Evolutionary conservation across 1,140 invertebrate species (phyloP).

Genomic region (Macrocentrus cingulum): DNA sequence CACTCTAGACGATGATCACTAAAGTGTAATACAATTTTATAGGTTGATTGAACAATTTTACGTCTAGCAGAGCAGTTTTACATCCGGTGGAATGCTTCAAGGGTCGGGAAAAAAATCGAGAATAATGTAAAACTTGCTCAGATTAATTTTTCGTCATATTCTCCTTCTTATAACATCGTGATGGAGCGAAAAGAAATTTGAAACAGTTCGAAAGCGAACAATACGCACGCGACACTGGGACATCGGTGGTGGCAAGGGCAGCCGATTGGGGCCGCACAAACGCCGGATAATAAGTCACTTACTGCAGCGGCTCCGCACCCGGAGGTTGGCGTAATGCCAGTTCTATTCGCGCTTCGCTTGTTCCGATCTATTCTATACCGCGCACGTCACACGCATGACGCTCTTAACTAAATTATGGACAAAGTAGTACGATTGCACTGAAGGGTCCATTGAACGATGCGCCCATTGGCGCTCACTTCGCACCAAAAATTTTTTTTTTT

Average conservation of each 20-base stretch:
- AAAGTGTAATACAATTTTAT: too few relatives aligned
- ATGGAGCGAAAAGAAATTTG: neutral
- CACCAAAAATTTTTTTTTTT: constrained; percentile 22
- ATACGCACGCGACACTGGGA: neutral
- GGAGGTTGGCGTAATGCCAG: constrained; percentile 53
- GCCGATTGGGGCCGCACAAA: constrained; percentile 43
- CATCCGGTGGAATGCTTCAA: too few relatives aligned
- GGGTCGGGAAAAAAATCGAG: too few relatives aligned
- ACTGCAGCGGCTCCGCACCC: constrained; percentile 44
- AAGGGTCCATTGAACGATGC: constrained; percentile 37
- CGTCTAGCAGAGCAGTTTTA: too few relatives aligned
- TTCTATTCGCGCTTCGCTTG: constrained; percentile 59
- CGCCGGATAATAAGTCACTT: constrained; percentile 58
- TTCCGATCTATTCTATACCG: constrained; percentile 58
- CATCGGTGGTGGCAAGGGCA: neutral
- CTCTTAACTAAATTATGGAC: constrained; percentile 60
- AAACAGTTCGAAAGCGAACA: neutral
- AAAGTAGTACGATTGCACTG: constrained; percentile 51
- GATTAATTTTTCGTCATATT: too few relatives aligned
- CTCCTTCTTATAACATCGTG: neutral
- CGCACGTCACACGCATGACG: constrained; percentile 57
- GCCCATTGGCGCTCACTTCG: neutral
- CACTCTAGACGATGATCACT: too few relatives aligned
- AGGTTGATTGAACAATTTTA: too few relatives aligned
- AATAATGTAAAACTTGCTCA: too few relatives aligned